Conservation (phyloP, 2,113 vertebrate genomes). For the Dissostichus mawsoni region DNA sequence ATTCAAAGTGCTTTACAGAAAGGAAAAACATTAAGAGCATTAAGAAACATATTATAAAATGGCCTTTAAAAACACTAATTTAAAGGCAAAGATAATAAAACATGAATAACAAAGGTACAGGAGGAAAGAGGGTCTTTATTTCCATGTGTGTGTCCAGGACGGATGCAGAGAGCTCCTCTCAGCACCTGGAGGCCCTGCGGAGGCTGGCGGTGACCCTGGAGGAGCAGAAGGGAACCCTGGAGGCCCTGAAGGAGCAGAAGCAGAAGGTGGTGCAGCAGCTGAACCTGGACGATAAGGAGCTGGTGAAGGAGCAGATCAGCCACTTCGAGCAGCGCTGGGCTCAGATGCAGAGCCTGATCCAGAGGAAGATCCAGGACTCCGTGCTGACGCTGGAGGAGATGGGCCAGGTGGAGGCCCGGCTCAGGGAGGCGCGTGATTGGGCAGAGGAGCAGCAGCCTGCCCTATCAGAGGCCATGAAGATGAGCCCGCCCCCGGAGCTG, state of each 20-base stretch:
- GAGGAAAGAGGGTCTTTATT: not conserved
- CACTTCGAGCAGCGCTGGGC: constrained; percentile 95
- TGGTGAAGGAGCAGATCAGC: constrained; percentile 93
- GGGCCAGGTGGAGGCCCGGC: constrained; percentile 85
- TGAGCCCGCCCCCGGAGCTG: constrained; percentile 92
- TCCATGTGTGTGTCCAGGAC: constrained; percentile 80
- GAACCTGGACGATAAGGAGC: constrained; percentile 93
- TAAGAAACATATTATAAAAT: no score
- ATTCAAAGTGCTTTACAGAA: no score
- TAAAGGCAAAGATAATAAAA: no score
- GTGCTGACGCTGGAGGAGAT: constrained; percentile 91
- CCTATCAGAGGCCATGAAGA: constrained; percentile 90
- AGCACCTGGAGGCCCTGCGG: constrained; percentile 91
- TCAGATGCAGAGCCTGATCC: constrained; percentile 91
- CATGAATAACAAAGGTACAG: no score
- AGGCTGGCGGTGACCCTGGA: constrained; percentile 87
- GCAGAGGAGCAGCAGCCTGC: constrained; percentile 91
- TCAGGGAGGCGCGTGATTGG: constrained; percentile 94
- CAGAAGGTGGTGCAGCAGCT: constrained; percentile 91
- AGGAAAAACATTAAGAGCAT: no score
- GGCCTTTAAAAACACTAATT: no score
- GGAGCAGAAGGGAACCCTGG: constrained; percentile 88
- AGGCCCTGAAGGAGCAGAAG: constrained; percentile 92
- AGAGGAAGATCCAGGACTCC: constrained; percentile 92
- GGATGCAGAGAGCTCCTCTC: constrained; percentile 92